Percentiles rank a stretch among this genome's conserved stretches.
phyloP scores from a whole-genome alignment of 2,797 vertebrate species.

The Halcyon chelicuti region DNA sequence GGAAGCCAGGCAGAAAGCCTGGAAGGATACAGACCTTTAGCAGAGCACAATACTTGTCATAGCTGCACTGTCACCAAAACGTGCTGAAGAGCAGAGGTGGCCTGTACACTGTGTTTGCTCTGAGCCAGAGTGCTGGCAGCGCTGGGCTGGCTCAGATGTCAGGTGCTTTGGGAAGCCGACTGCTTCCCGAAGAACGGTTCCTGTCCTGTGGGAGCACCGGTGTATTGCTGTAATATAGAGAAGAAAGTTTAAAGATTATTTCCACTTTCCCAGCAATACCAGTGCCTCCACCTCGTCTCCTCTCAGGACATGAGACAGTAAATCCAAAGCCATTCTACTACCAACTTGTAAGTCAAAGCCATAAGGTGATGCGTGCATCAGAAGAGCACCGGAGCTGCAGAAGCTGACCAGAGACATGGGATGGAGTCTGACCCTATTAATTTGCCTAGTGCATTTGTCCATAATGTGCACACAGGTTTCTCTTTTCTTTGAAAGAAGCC shows the following conservation, averaged over 20 bases:
- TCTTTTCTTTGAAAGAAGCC: background rate
- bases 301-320: background rate
- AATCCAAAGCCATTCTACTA: background rate
- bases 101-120: background rate
- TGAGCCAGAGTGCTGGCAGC: fast-evolving
- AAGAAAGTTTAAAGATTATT: background rate
- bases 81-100: background rate
- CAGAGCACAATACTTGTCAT: background rate
- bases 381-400: background rate
- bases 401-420: background rate
- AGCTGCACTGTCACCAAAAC: background rate
- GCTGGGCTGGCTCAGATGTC: background rate
- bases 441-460: background rate
- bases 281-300: background rate
- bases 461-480: background rate
- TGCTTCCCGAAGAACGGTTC: background rate
- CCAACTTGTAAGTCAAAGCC: background rate
- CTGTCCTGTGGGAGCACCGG: background rate
- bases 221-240: background rate
- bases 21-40: background rate
- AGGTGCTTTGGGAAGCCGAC: background rate
- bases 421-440: background rate
- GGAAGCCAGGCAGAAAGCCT: background rate
- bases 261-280: background rate
- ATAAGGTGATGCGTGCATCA: background rate